phyloP scores from a whole-genome alignment of 2,888 invertebrate genomes.

The Eupithecia dodoneata region DNA sequence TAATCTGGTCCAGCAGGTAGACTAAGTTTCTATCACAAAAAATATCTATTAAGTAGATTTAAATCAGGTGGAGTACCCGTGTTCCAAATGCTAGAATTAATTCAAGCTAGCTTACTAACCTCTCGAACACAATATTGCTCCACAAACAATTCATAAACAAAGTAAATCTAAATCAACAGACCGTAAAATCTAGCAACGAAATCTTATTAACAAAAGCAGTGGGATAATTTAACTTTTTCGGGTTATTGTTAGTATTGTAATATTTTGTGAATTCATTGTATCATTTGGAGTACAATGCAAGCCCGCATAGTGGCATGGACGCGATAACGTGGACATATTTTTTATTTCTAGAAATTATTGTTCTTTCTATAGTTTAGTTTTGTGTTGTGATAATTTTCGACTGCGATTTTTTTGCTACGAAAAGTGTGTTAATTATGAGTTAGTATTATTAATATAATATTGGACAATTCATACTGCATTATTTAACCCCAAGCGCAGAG shows the following conservation, averaged over 20 bases:
- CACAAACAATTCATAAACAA: not conserved
- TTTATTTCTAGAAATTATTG: slow-evolving; percentile 50
- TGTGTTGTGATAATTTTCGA: slow-evolving; percentile 34
- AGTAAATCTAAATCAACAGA: not conserved
- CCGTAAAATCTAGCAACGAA: slow-evolving; percentile 11
- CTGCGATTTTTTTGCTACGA: not conserved
- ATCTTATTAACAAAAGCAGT: slow-evolving; percentile 24
- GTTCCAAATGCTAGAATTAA: not conserved
- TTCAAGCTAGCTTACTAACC: not conserved
- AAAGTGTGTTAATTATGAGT: too few relatives aligned
- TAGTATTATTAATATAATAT: too few relatives aligned
- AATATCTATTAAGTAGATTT: not conserved
- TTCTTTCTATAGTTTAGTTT: slow-evolving; percentile 49
- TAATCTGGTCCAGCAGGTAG: too few relatives aligned
- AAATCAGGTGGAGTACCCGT: not conserved
- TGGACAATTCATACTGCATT: too few relatives aligned
- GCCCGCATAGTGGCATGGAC: slow-evolving; percentile 67
- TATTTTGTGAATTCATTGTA: slow-evolving; percentile 10
- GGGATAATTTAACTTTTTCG: slow-evolving; percentile 16
- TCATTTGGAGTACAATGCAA: slow-evolving; percentile 56
- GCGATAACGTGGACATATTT: slow-evolving; percentile 62
- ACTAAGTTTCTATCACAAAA: too few relatives aligned
- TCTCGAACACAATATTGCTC: not conserved
- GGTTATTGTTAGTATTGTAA: slow-evolving; percentile 22
- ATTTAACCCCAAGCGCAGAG: too few relatives aligned